A percentile compares a stretch with the other conserved stretches of the same genome.
These are phyloP conservation scores for Drosophila sproati DNA, from an alignment of 1,140 invertebrate species.

Conservation along the genomic window DNA sequence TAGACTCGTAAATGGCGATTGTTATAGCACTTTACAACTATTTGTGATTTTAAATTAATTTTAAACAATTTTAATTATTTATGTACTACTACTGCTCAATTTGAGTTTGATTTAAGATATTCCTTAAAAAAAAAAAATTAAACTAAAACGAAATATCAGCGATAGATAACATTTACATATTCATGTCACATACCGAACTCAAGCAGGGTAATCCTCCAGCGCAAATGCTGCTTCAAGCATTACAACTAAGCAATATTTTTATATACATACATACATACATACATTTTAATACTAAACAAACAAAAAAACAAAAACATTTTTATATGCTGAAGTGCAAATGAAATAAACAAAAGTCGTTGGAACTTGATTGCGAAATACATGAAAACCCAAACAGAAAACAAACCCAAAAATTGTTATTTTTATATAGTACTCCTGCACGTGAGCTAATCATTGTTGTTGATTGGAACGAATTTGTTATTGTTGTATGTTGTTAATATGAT, in stretches of 20 bases:
- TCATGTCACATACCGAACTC: constrained; percentile 35
- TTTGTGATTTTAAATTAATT: constrained; percentile 48
- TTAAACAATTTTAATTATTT: constrained; percentile 41
- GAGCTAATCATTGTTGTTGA: constrained; percentile 45
- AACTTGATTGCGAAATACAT: constrained; percentile 28
- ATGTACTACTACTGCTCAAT: constrained; percentile 26
- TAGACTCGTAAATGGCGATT: neutral
- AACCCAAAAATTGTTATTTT: constrained; percentile 32
- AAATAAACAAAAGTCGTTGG: constrained; percentile 40
- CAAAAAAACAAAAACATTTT: constrained; percentile 27
- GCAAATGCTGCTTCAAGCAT: constrained; percentile 34
- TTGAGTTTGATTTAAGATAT: constrained; percentile 31
- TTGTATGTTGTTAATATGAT: constrained; percentile 34
- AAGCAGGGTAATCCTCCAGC: constrained; percentile 27
- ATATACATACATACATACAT: constrained; percentile 34
- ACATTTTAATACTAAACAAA: constrained; percentile 7
- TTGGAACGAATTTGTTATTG: constrained; percentile 45
- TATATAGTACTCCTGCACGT: constrained; percentile 53
- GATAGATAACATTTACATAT: neutral
- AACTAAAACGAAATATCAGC: neutral
- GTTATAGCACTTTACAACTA: constrained; percentile 19
- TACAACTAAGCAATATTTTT: constrained; percentile 65
- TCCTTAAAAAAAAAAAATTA: neutral
- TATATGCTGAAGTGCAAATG: constrained; percentile 35
- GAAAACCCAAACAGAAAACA: constrained; percentile 16